Evolutionary conservation across 2,797 vertebrate genomes (phyloP), one percentile per base, ranked within the genome.

Genomic region (Tachyglossus aculeatus): DNA sequence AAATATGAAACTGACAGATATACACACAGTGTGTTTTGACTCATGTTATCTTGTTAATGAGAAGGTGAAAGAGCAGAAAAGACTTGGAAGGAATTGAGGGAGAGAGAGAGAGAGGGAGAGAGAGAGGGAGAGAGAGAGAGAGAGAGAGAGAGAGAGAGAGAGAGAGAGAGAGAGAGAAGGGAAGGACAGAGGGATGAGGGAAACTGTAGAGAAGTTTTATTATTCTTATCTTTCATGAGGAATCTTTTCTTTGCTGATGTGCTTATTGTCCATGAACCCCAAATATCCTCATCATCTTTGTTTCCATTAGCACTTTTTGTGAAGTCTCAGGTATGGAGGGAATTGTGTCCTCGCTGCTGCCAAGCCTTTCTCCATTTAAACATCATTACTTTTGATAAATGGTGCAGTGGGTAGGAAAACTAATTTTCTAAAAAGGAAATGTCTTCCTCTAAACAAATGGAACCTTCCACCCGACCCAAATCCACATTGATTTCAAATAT

Each of bases 351-450:
- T 36, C 1, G 58, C 71, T 62, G 34, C 72, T 19, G 71, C 71
- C 24, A 27, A 63, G 65, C 59, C 45, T 67, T 48, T 41, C 39
- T 56, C 47, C 62, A 48, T 71, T 34, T 57, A 81, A 74, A 59
- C 38, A 74, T 80, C 79, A 41, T 66, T 58, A 55, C 66, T 77
- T 71, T 83, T 81, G 84, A 85, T 77, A 77, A 83, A 74, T 67
- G 56, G 67, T 63, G 61, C 56, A 67, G 68, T 65, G 68, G 60
- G 43, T 80, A 83, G 74, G 69, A 83, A 87, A 85, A 58, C 79
- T 53, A 34, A 82, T 86, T 83, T 85, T 81, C 82, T 83, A 61
- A 71, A 83, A 80, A 74, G 77, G 65, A 76, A 56, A 63, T 48
- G 47, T 55, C 69, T 74, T 53, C 65, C 59, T 78, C 77, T 76